Evolutionary conservation across 2,797 vertebrate genomes (phyloP), one percentile per base, ranked within the genome.

Genomic region (Acropternis orthonyx): DNA sequence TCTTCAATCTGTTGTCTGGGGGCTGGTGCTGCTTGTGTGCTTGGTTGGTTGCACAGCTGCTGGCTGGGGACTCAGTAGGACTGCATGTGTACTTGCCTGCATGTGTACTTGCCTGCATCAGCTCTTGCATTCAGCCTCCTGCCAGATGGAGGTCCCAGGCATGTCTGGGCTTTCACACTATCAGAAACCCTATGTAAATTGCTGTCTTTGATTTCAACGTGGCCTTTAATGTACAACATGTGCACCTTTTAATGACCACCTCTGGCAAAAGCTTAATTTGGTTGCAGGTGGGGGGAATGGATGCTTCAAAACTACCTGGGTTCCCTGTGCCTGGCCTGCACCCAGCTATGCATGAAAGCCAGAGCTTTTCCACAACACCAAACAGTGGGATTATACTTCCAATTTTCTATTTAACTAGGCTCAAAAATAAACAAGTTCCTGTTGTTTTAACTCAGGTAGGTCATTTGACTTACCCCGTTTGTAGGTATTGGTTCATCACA

Each of bases 221-320:
- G 51, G 75, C 43, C 61, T 88, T 83, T 87, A 77, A 91, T 24
- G 54, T 76, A 79, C 76, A 92, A 79, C 62, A 72, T 76, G 89
- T 69, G 54, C 19, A 6, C 65, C 76, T 83, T 81, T 84, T 89
- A 91, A 95, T 36, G 80, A 71, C 77, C 44, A 88, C 54, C 63
- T 88, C 85, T 92, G 63, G 77, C 66, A 82, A 67, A 89, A 69
- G 43, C 62, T 76, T 91, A 37, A 88, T 91, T 92, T 86, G 66
- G 10, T 19, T 86, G 24, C 8, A n/a, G 19, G 7, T 10, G 14
- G 10, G 23, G 36, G 21, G 28, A 81, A 73, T 73, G 49, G 49
- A 46, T 90, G 79, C 43, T 83, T 95, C 85, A 86, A 84, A 69
- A 63, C 66, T 88, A 90, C 94, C 94, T 93, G 80, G 48, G 49